Conservation (phyloP, 2,113 vertebrate species). For the Vireo altiloquus region DNA sequence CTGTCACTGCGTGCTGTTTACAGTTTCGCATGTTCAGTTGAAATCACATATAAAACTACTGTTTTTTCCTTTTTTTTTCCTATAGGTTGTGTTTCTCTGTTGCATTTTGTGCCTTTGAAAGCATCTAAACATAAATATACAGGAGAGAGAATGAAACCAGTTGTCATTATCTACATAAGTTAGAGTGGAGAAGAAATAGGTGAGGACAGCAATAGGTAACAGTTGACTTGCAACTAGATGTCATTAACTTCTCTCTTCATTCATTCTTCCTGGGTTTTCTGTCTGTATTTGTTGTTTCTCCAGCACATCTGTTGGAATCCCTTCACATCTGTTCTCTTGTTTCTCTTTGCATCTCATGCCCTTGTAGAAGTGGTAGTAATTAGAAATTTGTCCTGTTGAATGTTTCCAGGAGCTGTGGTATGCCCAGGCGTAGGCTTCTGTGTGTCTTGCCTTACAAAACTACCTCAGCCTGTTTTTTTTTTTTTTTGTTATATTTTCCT, state of each 20-base stretch:
- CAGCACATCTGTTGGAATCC: too few species aligned
- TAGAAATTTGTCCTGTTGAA: not conserved
- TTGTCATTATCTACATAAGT: not conserved
- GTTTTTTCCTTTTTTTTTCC: fast-evolving
- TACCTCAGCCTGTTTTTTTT: not conserved
- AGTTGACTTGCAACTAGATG: not conserved
- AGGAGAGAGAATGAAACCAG: not conserved
- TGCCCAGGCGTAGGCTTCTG: not conserved
- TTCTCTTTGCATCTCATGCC: not conserved
- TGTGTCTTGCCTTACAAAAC: not conserved
- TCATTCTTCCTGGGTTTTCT: not conserved
- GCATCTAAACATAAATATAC: not conserved
- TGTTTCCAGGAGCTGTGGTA: not conserved
- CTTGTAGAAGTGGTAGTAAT: not conserved
- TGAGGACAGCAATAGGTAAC: not conserved
- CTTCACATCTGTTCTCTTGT: not conserved
- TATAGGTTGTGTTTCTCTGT: not conserved
- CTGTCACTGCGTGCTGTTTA: not conserved
- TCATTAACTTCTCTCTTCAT: not conserved
- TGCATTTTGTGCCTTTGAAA: not conserved
- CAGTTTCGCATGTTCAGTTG: not conserved
- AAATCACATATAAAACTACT: not conserved
- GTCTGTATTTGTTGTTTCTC: not conserved
- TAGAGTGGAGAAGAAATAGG: not conserved
- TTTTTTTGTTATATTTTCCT: not conserved